A percentile compares a stretch with the other conserved stretches of the same genome.
Conservation (phyloP, 2,113 vertebrate genomes). For the Tympanuchus pallidicinctus region DNA sequence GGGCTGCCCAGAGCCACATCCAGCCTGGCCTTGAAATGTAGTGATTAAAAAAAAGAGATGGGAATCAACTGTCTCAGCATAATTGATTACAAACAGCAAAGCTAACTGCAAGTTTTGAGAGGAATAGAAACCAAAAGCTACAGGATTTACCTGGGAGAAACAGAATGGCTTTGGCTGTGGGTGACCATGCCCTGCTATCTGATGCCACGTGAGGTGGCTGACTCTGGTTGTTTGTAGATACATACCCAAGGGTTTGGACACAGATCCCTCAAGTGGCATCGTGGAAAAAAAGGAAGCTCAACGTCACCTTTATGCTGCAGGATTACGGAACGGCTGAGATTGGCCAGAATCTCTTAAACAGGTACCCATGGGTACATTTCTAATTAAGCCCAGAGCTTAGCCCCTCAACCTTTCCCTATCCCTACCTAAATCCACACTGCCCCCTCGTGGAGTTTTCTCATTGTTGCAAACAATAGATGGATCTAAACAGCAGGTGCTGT, state of each 20-base stretch:
- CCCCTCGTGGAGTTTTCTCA: no score
- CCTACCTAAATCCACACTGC: no score
- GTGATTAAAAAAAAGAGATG: not conserved
- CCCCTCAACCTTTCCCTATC: no score
- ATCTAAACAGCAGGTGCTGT: no score
- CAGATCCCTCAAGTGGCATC: rapidly evolving
- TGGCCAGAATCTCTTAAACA: no score
- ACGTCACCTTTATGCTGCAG: not conserved
- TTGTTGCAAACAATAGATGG: no score
- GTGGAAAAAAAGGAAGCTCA: not conserved
- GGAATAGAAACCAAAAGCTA: not conserved
- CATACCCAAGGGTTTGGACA: not conserved
- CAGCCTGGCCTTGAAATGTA: no score
- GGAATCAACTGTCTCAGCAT: not conserved
- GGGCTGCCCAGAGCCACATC: no score
- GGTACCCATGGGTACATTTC: no score
- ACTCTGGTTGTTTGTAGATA: not conserved
- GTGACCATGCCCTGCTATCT: rapidly evolving
- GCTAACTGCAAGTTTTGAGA: not conserved
- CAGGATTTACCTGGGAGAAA: not conserved
- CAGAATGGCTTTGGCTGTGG: not conserved
- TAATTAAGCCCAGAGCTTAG: no score
- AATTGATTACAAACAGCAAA: not conserved
- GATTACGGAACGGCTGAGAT: not conserved
- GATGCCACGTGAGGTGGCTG: not conserved